Conservation (phyloP, 2,113 vertebrate species). For the Calidris pugnax region DNA sequence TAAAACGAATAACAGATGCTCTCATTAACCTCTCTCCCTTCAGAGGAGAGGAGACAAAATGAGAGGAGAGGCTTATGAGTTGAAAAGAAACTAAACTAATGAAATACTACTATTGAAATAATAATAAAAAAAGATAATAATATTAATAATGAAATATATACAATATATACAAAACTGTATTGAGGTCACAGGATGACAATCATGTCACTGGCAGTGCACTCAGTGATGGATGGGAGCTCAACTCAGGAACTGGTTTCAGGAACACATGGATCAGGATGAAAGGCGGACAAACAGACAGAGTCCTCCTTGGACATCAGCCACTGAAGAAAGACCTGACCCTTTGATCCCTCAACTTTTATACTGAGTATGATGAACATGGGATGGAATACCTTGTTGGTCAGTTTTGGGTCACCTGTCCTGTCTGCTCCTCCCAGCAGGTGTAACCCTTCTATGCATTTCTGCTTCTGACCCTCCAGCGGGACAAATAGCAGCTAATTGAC, state of each 20-base stretch:
- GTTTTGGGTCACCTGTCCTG: background rate
- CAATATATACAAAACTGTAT: background rate
- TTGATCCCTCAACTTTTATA: background rate
- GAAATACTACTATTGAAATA: background rate
- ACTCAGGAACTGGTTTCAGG: background rate
- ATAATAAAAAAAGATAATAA: background rate
- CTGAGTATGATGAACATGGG: background rate
- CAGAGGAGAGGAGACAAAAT: background rate
- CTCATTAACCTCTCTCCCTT: background rate
- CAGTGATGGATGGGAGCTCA: background rate
- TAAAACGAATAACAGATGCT: background rate
- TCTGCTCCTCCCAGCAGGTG: background rate
- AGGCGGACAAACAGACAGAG: background rate
- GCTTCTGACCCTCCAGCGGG: background rate
- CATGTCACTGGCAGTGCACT: background rate
- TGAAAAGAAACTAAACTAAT: background rate
- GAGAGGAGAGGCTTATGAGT: background rate
- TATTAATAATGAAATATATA: background rate
- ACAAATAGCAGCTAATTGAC: background rate
- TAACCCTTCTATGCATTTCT: background rate
- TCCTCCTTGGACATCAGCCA: background rate
- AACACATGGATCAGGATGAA: background rate
- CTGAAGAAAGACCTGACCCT: background rate
- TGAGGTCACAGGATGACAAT: background rate
- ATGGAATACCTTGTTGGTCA: background rate